Evolutionary conservation across 2,888 invertebrate genomes (phyloP).

Genomic region (Cerastis leucographa): DNA sequence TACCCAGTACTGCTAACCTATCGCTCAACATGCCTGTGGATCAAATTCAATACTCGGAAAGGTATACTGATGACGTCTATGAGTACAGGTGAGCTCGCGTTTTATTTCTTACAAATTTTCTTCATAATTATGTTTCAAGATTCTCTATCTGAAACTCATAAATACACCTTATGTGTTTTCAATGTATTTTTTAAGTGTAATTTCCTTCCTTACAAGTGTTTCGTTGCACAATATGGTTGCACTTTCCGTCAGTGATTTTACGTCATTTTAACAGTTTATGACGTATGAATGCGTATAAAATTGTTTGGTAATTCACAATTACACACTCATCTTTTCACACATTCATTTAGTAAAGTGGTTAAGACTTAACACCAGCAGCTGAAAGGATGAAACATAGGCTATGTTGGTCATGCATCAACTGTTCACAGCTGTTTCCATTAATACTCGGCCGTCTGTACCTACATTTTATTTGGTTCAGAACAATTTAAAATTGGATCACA

Average conservation of each 20-base stretch:
- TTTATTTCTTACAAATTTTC: slow-evolving; percentile 20
- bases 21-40: slow-evolving; percentile 92
- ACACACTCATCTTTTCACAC: not conserved
- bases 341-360: not conserved
- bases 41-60: slow-evolving; percentile 97
- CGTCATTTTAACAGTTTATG: slow-evolving; percentile 7
- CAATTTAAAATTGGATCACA: not conserved
- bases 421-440: not conserved
- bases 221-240: slow-evolving; percentile 51
- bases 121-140: slow-evolving; percentile 63
- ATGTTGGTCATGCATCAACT: not conserved
- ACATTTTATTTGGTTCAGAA: not conserved
- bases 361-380: not conserved
- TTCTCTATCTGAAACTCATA: not conserved
- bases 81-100: slow-evolving; percentile 94
- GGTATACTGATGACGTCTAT: slow-evolving; percentile 96
- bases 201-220: not conserved
- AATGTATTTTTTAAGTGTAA: not conserved
- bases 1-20: slow-evolving; percentile 21
- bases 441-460: not conserved
- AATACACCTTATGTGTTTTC: not conserved
- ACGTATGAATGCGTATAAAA: not conserved
- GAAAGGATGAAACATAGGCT: not conserved
- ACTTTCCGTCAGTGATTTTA: slow-evolving; percentile 14
- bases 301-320: not conserved